phyloP scores from a whole-genome alignment of 2,113 vertebrate genomes.

The Oceanites oceanicus region DNA sequence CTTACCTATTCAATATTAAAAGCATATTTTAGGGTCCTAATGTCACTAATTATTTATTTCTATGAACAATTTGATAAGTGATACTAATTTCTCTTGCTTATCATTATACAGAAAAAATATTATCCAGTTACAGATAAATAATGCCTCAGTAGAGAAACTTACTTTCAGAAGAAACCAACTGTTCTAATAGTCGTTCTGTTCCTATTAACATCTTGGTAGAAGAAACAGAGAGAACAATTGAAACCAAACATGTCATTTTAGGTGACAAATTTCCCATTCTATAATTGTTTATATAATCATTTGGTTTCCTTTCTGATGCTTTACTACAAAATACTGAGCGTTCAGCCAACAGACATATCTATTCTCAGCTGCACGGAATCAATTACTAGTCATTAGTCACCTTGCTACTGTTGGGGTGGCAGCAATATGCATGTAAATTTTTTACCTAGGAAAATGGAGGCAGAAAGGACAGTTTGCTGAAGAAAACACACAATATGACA shows the following conservation, averaged over 20 bases:
- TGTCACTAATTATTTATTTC: not conserved
- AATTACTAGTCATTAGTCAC: not conserved
- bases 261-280: not conserved
- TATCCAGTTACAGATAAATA: not conserved
- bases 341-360: not conserved
- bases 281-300: not conserved
- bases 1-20: not conserved
- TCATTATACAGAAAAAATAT: not conserved
- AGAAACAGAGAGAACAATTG: not conserved
- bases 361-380: not conserved
- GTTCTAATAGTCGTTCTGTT: not conserved
- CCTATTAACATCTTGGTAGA: not conserved
- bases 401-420: not conserved
- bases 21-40: not conserved
- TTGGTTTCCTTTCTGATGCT: not conserved
- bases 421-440: not conserved
- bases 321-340: not conserved
- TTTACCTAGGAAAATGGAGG: not conserved
- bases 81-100: not conserved
- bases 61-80: not conserved
- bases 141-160: not conserved
- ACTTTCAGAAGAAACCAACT: not conserved
- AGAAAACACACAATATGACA: not conserved
- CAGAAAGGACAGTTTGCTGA: not conserved
- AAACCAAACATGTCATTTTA: not conserved